Conservation (phyloP, 2,888 invertebrate genomes). For the Melieria omissa region DNA sequence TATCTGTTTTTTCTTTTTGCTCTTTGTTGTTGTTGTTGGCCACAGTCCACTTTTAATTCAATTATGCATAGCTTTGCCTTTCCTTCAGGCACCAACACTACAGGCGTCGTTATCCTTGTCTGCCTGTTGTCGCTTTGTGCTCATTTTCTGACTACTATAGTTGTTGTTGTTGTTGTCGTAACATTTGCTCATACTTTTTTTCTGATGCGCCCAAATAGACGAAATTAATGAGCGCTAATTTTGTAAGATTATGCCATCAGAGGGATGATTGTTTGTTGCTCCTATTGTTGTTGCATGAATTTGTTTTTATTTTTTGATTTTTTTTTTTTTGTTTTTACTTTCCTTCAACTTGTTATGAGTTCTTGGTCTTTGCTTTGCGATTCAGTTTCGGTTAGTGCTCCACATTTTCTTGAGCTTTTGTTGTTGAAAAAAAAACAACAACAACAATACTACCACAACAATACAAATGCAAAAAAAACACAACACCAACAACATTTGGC, state of each 20-base stretch:
- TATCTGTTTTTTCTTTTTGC: neutral
- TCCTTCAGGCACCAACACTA: neutral
- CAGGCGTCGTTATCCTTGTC: slow-evolving; percentile 1
- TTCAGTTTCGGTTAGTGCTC: too few species aligned
- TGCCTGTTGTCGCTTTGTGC: neutral
- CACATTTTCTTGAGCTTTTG: too few species aligned
- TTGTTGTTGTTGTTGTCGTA: neutral
- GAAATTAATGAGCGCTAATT: slow-evolving; percentile 62
- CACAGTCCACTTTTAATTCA: slow-evolving; percentile 56
- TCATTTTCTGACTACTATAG: slow-evolving; percentile 1
- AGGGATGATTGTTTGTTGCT: slow-evolving; percentile 22
- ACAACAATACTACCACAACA: too few species aligned
- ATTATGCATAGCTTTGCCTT: slow-evolving; percentile 46
- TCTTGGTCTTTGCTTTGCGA: too few species aligned
- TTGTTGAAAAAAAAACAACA: too few species aligned
- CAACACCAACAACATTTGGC: too few species aligned
- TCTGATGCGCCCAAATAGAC: slow-evolving; percentile 21
- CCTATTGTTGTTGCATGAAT: too few species aligned
- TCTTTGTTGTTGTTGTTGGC: neutral
- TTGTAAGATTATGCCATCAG: slow-evolving; percentile 61
- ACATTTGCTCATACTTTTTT: too few species aligned
- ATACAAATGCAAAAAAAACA: too few species aligned
- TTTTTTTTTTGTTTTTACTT: too few species aligned
- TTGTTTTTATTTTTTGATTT: too few species aligned
- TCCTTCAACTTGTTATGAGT: too few species aligned